Evolutionary conservation across 2,797 vertebrate species (phyloP).

Genomic region (Rhinogobio ventralis): DNA sequence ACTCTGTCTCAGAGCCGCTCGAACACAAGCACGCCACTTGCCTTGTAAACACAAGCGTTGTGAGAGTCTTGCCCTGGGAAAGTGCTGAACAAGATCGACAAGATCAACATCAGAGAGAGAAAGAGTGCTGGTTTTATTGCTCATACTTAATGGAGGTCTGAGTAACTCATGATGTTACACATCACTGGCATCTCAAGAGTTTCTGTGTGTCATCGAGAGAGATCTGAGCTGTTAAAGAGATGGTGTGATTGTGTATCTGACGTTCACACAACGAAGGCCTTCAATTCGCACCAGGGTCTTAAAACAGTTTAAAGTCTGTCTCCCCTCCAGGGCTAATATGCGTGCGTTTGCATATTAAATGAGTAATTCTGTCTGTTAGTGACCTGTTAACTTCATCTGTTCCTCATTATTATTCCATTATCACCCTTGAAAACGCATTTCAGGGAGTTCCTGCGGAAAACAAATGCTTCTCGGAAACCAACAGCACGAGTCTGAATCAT

Average conservation of each 20-base stretch:
- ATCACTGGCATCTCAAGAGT: too few relatives aligned
- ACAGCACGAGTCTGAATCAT: background rate
- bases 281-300: background rate
- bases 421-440: background rate
- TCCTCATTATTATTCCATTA: constrained; percentile 33
- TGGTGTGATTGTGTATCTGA: too few relatives aligned
- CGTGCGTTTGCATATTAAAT: constrained; percentile 34
- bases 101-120: too few relatives aligned
- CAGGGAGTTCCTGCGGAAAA: background rate
- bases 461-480: background rate
- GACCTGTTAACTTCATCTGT: constrained; percentile 28
- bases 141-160: too few relatives aligned
- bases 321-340: background rate
- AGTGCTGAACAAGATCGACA: too few relatives aligned
- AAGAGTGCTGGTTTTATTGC: too few relatives aligned
- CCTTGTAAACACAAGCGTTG: constrained; percentile 71
- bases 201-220: too few relatives aligned
- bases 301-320: background rate
- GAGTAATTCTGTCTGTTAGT: constrained; percentile 32
- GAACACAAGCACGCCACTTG: constrained; percentile 73
- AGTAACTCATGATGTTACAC: background rate
- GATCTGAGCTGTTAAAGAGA: too few relatives aligned
- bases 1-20: background rate
- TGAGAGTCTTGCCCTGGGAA: constrained; percentile 6
- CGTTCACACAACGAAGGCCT: background rate